phyloP scores from a whole-genome alignment of 2,888 invertebrate genomes.

The Ditylenchus weischeri region DNA sequence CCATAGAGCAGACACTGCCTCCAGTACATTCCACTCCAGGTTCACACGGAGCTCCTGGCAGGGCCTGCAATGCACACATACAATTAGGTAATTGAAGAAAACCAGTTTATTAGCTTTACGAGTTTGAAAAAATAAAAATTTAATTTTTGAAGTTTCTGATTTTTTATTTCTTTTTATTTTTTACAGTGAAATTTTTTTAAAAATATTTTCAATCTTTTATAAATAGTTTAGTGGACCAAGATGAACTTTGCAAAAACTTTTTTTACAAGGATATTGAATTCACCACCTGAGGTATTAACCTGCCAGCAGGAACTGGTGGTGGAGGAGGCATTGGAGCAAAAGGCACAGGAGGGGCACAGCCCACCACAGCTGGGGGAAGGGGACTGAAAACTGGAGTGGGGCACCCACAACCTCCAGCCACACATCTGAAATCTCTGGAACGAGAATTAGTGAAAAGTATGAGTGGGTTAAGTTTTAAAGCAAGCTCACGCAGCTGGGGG shows the following conservation, averaged over 20 bases:
- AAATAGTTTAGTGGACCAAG: no score
- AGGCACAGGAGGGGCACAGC: slow-evolving; percentile 38
- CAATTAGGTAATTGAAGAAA: background rate
- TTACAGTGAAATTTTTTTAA: no score
- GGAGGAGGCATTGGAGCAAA: slow-evolving; percentile 43
- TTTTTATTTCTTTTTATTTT: no score
- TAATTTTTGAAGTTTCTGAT: no score
- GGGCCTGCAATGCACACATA: slow-evolving; percentile 14
- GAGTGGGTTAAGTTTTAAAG: no score
- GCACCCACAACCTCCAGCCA: slow-evolving; percentile 48
- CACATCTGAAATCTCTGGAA: slow-evolving; percentile 35
- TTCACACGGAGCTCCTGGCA: slow-evolving; percentile 55
- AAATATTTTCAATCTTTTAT: no score
- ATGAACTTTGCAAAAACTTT: no score
- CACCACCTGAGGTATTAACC: slow-evolving; percentile 50
- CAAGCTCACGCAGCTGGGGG: slow-evolving; percentile 6
- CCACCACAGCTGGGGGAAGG: slow-evolving; percentile 23
- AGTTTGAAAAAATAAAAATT: no score
- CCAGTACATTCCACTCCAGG: slow-evolving; percentile 58
- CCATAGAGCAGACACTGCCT: slow-evolving; percentile 57
- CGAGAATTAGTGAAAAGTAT: no score
- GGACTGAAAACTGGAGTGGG: slow-evolving; percentile 44
- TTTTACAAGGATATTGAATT: background rate
- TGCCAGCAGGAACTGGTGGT: slow-evolving; percentile 28
- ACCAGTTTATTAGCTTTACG: no score